A percentile compares a stretch with the other conserved stretches of the same genome.
Evolutionary conservation across 1,140 invertebrate species (phyloP).

Genomic region (Drosophila pandora): DNA sequence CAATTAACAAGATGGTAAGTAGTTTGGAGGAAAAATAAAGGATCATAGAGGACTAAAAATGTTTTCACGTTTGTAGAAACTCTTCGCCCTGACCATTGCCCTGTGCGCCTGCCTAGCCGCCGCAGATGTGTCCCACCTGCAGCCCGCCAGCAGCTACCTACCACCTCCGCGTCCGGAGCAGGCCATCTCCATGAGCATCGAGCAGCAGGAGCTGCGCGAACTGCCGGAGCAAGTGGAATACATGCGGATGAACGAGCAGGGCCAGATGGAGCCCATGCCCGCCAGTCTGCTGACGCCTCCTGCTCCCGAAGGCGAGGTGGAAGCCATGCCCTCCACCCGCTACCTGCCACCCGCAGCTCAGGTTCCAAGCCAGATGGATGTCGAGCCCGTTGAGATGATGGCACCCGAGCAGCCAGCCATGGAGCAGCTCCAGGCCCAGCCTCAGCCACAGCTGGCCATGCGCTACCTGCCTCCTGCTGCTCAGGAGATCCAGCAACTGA

Average conservation of each 20-base stretch:
- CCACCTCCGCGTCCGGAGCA: conserved; percentile 60
- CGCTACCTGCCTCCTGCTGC: conserved; percentile 53
- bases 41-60: conserved; percentile 2
- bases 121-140: conserved; percentile 76
- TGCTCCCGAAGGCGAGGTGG: conserved; percentile 32
- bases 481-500: conserved; percentile 54
- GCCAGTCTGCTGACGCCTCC: conserved; percentile 64
- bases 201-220: conserved; percentile 72
- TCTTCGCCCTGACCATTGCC: conserved; percentile 44
- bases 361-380: conserved; percentile 15
- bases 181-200: conserved; percentile 69
- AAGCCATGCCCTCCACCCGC: conserved; percentile 40
- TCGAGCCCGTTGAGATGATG: conserved; percentile 47
- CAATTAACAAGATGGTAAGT: conserved; percentile 67
- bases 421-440: conserved; percentile 25
- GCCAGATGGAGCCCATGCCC: conserved; percentile 58
- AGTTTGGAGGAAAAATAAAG: conserved; percentile 9
- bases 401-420: conserved; percentile 9
- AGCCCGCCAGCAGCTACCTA: conserved; percentile 56
- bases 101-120: conserved; percentile 59
- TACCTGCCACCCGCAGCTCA: conserved; percentile 53
- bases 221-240: conserved; percentile 76
- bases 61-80: conserved; percentile 27
- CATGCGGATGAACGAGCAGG: conserved; percentile 47
- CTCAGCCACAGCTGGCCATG: conserved; percentile 39